Base-by-base conservation (phyloP, 2,888 invertebrate genomes). In the Listrodromus nycthemerus region DNA sequence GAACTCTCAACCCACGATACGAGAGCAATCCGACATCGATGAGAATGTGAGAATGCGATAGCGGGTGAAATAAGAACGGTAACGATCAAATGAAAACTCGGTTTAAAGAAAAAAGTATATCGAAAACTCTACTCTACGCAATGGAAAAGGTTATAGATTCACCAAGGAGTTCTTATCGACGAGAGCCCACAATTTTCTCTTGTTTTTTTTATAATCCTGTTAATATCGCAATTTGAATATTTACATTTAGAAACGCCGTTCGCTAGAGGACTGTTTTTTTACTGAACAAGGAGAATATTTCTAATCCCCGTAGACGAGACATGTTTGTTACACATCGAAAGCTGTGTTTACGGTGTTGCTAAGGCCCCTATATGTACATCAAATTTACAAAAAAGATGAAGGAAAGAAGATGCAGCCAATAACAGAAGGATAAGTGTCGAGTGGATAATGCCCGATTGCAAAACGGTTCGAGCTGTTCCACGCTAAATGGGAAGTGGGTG, bases 401-500 rank as follows among this genome's bases (percentile, higher is more conserved):
- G 0, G 16, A 37, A 27, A 4, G 13, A 45, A 61, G 71, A 76
- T 63, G 67, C 69, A 41, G 21, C 30, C 58, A 74, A 65, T 45
- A 73, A 77, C 55, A 65, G n/a, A 33, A 30, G 71, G 24, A 79
- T 58, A 50, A 66, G 74, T 58, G 66, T 55, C 50, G 77, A 80
- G 83, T 84, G 77, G 83, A 74, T 78, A 84, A 80, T 84, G 66
- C 74, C 69, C 77, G 83, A 81, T 81, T 81, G 82, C 81, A 65
- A 82, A 74, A 70, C 74, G 69, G 50, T 55, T 55, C 84, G 76
- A 85, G 80, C 85, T 84, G 84, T 84, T 86, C 80, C 71, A 66
- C 70, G 84, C 85, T 87, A 87, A 87, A 87, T 87, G 86, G 74
- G 41, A 80, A 81, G 87, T 88, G 86, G 87, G 88, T 88, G 86